A percentile compares a stretch with the other conserved stretches of the same genome.
These are phyloP conservation scores for Teinopalpus imperialis DNA, from an alignment of 2,888 invertebrate species.

Conservation along the genomic window DNA sequence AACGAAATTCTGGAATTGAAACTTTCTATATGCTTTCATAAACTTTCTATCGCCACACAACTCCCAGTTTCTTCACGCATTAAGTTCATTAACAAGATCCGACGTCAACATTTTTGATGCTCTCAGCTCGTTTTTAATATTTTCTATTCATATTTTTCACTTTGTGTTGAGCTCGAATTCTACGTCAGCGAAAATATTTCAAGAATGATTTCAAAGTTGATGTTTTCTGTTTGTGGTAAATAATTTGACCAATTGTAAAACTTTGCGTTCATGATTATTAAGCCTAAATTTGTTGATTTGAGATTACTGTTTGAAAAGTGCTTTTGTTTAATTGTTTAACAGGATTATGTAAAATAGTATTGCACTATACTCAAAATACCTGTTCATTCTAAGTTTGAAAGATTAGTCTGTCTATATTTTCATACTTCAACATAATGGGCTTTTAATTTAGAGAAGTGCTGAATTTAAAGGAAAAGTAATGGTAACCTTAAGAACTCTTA, in stretches of 20 bases:
- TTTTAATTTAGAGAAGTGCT: constrained; percentile 67
- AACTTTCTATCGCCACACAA: constrained; percentile 58
- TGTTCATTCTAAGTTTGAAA: constrained; percentile 19
- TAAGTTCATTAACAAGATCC: constrained; percentile 75
- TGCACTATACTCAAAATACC: constrained; percentile 20
- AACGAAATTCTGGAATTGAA: constrained; percentile 60
- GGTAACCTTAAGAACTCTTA: constrained; percentile 55
- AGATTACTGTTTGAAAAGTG: constrained; percentile 65
- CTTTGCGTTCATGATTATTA: constrained; percentile 75
- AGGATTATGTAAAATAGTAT: constrained; percentile 44
- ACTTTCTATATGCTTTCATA: constrained; percentile 61
- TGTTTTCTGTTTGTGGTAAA: constrained; percentile 78
- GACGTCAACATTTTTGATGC: constrained; percentile 72
- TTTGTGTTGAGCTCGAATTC: constrained; percentile 60
- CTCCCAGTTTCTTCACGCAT: constrained; percentile 67
- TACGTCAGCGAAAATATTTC: constrained; percentile 71
- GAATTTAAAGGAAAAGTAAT: constrained; percentile 56
- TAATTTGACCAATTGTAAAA: constrained; percentile 77
- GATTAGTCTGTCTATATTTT: constrained; percentile 3
- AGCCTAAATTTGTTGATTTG: constrained; percentile 72
- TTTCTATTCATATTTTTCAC: constrained; percentile 68
- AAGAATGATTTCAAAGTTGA: constrained; percentile 72
- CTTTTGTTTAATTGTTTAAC: constrained; percentile 61
- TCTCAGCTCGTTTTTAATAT: constrained; percentile 65
- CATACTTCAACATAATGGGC: constrained; percentile 3